A percentile compares a stretch with the other conserved stretches of the same genome.
Conservation (phyloP, 2,113 vertebrate genomes). For the Plecotus auritus region DNA sequence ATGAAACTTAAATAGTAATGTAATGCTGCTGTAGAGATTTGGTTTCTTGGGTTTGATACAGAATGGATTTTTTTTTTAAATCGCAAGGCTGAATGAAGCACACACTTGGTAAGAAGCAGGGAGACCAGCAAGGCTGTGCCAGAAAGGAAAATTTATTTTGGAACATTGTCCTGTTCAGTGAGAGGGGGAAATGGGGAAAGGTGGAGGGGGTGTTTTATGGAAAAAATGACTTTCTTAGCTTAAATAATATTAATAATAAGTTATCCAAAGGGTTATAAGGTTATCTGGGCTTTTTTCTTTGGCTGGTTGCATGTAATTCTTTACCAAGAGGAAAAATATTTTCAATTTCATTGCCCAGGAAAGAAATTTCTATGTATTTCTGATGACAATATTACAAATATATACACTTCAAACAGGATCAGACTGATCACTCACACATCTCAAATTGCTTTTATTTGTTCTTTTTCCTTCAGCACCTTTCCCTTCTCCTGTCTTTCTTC, state of each 20-base stretch:
- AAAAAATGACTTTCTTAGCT: slow-evolving; percentile 8
- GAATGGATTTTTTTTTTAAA: background rate
- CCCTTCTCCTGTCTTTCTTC: background rate
- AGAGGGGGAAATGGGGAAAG: background rate
- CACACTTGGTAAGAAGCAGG: background rate
- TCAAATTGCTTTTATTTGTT: background rate
- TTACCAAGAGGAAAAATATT: background rate
- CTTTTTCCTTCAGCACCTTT: background rate
- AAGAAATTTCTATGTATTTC: background rate
- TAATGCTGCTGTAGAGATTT: background rate
- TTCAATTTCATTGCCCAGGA: background rate
- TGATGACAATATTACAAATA: background rate
- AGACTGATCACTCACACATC: background rate
- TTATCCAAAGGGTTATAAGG: background rate
- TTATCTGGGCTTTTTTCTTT: background rate
- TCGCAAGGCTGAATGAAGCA: background rate
- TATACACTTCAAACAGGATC: background rate
- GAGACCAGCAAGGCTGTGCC: background rate
- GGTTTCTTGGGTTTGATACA: background rate
- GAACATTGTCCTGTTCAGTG: background rate
- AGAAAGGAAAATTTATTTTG: background rate
- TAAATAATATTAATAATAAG: background rate
- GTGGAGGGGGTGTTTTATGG: background rate
- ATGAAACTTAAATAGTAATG: background rate
- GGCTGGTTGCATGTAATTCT: background rate